Percentiles rank a stretch among this genome's conserved stretches.
phyloP scores from a whole-genome alignment of 2,888 invertebrate genomes.

The Apamea monoglypha region DNA sequence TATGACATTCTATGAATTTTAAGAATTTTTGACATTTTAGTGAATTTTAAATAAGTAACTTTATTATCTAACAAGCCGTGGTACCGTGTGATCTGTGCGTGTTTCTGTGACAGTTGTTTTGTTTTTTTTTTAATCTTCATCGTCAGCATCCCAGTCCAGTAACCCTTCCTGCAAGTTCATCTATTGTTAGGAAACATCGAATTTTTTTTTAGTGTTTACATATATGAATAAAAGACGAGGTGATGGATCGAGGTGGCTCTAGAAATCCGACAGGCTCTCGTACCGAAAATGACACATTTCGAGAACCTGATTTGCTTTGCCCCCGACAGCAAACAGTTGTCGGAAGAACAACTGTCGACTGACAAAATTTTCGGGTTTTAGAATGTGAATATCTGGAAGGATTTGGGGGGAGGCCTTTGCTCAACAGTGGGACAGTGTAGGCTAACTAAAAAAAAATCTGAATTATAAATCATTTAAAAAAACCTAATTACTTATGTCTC shows the following conservation, averaged over 20 bases:
- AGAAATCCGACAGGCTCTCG: not conserved
- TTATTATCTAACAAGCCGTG: not conserved
- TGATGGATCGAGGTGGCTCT: not conserved
- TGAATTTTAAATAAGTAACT: no score
- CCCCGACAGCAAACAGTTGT: not conserved
- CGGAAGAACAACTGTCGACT: not conserved
- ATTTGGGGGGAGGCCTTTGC: not conserved
- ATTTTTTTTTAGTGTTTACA: not conserved
- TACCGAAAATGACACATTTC: not conserved
- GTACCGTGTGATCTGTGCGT: not conserved
- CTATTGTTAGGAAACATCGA: not conserved
- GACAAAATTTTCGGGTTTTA: not conserved
- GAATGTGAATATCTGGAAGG: not conserved
- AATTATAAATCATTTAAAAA: not conserved
- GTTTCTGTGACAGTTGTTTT: not conserved
- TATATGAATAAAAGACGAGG: not conserved
- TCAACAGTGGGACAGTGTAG: not conserved
- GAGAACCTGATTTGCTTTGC: not conserved
- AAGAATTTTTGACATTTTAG: no score
- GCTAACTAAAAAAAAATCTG: no score
- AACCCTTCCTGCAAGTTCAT: constrained; percentile 5
- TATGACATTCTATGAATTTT: not conserved
- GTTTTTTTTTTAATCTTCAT: no score
- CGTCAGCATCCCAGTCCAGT: not conserved
- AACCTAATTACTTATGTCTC: not conserved